Base-by-base conservation (phyloP, 1,140 invertebrate genomes). In the Dendroctonus ponderosae region DNA sequence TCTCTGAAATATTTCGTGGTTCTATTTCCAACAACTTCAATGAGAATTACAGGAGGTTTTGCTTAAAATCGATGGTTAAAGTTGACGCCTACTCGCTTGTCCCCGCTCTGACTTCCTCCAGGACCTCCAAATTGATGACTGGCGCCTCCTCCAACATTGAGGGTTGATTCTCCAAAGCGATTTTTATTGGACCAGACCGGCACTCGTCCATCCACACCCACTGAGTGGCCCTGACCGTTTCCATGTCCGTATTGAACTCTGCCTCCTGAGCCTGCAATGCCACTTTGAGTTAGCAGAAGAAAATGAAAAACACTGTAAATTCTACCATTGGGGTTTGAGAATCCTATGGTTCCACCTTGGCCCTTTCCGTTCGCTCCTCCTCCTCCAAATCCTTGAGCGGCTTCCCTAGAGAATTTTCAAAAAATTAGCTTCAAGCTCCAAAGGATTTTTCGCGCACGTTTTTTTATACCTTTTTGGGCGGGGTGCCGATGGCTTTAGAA, bases 21-120 rank as follows among this genome's bases (percentile, higher is more conserved):
- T 26, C 3, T 26, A 26, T 26, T 26, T 26, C 26, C 26, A 26
- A 26, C 26, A 26, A 1, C 3, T 26, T 26, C 26, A 26, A 26
- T 26, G 1, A 26, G 26, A 3, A 26, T 26, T 26, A 1, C 1
- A 2, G 26, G 26, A 3, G 26, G 26, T 26, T 26, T 26, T 26
- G 26, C 9, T 43, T 66, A 66, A 42, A 58, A 66, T 66, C 64
- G 49, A 39, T 66, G 64, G 7, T 38, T 11, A 38, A 66, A 66
- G 52, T 12, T 59, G 2, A 66, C 3, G 40, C 64, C 64, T 38
- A 66, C 56, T 41, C 64, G 44, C 44, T 66, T 59, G 37, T 66
- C 64, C n/a, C 49, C 52, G 3, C 43, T 9, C 7, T 43, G 46
- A 37, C 39, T 59, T 41, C 64, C 64, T 2, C 46, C n/a, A 44